Conservation (phyloP, 2,113 vertebrate genomes). For the Deroptyus accipitrinus region DNA sequence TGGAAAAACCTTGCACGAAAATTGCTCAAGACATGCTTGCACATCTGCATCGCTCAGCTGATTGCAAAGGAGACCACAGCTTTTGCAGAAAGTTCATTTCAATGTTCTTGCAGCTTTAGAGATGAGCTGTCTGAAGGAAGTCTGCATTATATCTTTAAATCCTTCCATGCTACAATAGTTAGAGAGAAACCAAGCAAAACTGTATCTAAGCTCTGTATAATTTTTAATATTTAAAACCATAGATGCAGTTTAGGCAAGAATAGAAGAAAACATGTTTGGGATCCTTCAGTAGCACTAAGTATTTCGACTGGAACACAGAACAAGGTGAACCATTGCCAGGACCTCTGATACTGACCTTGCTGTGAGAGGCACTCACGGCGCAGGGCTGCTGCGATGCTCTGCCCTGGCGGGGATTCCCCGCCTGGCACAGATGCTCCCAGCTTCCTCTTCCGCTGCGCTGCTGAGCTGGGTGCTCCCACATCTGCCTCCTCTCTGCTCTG, state of each 20-base stretch:
- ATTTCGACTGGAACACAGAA: neutral
- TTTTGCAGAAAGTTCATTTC: neutral
- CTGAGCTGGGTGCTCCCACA: rapidly evolving
- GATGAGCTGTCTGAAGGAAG: neutral
- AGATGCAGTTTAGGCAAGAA: neutral
- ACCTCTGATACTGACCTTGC: rapidly evolving
- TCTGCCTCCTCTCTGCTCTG: neutral
- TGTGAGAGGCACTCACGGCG: rapidly evolving
- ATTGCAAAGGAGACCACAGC: neutral
- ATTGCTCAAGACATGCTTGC: rapidly evolving
- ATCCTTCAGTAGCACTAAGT: neutral
- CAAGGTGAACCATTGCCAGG: neutral
- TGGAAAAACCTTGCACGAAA: neutral
- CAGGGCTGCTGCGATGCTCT: neutral
- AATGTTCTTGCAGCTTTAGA: neutral
- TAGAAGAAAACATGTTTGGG: rapidly evolving
- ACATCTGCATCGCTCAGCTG: neutral
- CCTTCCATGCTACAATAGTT: neutral
- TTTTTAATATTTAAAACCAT: neutral
- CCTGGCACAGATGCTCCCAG: rapidly evolving
- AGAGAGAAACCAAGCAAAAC: rapidly evolving
- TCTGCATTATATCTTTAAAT: neutral
- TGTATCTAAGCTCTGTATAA: rapidly evolving
- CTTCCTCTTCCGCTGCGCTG: rapidly evolving
- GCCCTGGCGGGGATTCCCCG: neutral